These are phyloP conservation scores for Nephrocerus scutellatus DNA, from an alignment of 2,888 invertebrate genomes.

Conservation along the genomic window DNA sequence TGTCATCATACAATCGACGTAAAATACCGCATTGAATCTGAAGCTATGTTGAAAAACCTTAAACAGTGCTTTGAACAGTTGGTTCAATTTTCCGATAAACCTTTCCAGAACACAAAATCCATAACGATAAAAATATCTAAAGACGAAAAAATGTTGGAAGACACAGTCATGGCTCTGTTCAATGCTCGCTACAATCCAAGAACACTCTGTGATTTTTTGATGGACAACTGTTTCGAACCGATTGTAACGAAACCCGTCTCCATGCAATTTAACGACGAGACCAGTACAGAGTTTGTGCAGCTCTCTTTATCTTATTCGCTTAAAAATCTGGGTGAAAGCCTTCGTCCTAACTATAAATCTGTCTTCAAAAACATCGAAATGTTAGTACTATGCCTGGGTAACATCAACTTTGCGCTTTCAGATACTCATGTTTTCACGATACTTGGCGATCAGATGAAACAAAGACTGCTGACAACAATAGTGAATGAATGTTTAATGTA, in stretches of 20 bases:
- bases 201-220: constrained; percentile 40
- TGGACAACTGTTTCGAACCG: constrained; percentile 43
- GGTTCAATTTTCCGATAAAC: constrained; percentile 40
- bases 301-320: constrained; percentile 42
- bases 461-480: constrained; percentile 58
- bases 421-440: constrained; percentile 41
- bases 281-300: constrained; percentile 28
- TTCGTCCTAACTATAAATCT: constrained; percentile 42
- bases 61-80: constrained; percentile 42
- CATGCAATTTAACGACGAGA: constrained; percentile 32
- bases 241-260: constrained; percentile 43
- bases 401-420: constrained; percentile 40
- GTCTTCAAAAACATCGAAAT: constrained; percentile 38
- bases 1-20: constrained; percentile 43
- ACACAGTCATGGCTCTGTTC: constrained; percentile 40
- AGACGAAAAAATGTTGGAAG: constrained; percentile 36
- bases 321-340: constrained; percentile 26
- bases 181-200: constrained; percentile 41
- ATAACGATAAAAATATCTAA: constrained; percentile 40
- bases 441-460: constrained; percentile 53
- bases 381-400: constrained; percentile 33
- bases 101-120: constrained; percentile 41
- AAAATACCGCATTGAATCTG: constrained; percentile 40
- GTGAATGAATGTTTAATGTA: constrained; percentile 67
- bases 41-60: constrained; percentile 40